Evolutionary conservation across 1,140 invertebrate species (phyloP).

Genomic region (Adelges cooleyi): DNA sequence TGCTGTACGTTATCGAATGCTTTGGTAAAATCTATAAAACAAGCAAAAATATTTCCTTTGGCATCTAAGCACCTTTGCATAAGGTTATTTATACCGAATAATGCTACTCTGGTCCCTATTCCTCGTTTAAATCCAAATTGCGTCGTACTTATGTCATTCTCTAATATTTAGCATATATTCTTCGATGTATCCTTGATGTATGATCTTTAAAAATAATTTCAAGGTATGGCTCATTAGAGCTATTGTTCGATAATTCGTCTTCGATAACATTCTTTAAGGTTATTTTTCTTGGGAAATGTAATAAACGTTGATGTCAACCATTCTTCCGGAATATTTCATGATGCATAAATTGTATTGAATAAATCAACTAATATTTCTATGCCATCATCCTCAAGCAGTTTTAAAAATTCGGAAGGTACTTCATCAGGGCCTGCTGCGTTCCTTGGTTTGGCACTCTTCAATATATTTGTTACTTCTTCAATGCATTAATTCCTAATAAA

Average conservation of each 20-base stretch:
- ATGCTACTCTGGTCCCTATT: not conserved
- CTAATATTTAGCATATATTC: not conserved
- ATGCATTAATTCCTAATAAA: too few relatives aligned
- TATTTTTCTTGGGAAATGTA: not conserved
- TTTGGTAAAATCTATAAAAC: not conserved
- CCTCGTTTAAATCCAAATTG: not conserved
- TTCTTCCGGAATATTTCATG: too few relatives aligned
- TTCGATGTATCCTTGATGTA: too few relatives aligned
- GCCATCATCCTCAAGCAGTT: too few relatives aligned
- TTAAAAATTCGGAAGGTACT: constrained; percentile 23
- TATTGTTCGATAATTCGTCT: not conserved
- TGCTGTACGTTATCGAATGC: not conserved
- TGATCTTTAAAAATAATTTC: not conserved
- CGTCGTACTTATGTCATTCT: not conserved
- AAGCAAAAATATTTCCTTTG: too few relatives aligned
- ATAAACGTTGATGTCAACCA: not conserved
- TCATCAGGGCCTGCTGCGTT: constrained; percentile 19
- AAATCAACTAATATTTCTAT: too few relatives aligned
- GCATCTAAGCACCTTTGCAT: too few relatives aligned
- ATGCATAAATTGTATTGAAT: too few relatives aligned
- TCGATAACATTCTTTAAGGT: not conserved
- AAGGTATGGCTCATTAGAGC: not conserved
- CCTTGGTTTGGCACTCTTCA: not conserved
- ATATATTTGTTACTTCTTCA: not conserved
- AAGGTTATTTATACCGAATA: not conserved